Evolutionary conservation across 1,140 invertebrate species (phyloP), one percentile per base, ranked within the genome.

Genomic region (Sarcophaga bullata): DNA sequence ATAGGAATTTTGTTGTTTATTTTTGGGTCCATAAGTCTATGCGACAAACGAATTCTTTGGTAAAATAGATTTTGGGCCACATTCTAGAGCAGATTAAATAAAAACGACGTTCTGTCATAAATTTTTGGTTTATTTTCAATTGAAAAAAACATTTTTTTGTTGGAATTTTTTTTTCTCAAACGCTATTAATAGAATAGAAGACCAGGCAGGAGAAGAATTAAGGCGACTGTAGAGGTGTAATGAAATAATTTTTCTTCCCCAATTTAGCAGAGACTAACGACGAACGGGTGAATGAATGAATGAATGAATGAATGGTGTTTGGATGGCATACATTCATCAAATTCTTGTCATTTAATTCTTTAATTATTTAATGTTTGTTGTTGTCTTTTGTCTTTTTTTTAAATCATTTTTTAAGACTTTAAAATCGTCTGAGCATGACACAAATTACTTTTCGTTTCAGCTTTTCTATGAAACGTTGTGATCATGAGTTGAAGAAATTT

Each of bases 381-480:
- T n/a, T 58, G 15, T 52, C 6, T 52, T 4, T 13, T 15, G 11
- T 58, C 52, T 58, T 58, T 58, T 15, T 58, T 58, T n/a, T n/a
- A n/a, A n/a, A n/a, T n/a, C n/a, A n/a, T n/a, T n/a, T 58, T 13
- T 58, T 58, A 13, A 58, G 15, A n/a, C 54, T 58, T n/a, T n/a
- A 58, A 58, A 46, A 73, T 46, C 68, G 25, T 17, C 68, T 73
- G 68, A 73, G 68, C 68, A 73, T 25, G 68, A 73, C 68, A 73
- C 68, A 73, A 73, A 73, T 73, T 73, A 73, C 17, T 73, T 25
- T 73, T 73, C 19, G 6, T 73, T 10, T 72, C n/a, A 72, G 10
- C 15, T 37, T 37, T 10, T 58, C n/a, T 58, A n/a, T 58, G 15
- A 58, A 58, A n/a, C 54, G n/a, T 58, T 15, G 15, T 58, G 54